These are phyloP conservation scores for Scleropages formosus DNA, from an alignment of 2,797 vertebrate genomes.

Conservation along the genomic window DNA sequence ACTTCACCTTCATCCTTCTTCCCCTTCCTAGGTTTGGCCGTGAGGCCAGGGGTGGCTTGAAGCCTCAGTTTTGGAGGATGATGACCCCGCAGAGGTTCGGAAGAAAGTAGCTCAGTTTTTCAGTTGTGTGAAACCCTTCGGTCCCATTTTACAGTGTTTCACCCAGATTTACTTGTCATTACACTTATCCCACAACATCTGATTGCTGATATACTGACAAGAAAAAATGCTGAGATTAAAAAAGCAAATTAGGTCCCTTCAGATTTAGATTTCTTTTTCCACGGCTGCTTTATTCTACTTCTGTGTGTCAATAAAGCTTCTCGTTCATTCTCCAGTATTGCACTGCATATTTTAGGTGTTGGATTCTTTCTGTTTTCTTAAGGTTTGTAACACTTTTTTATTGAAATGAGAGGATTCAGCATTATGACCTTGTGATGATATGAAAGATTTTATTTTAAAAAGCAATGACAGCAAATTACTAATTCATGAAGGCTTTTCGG, in stretches of 20 bases:
- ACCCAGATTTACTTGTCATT: no score
- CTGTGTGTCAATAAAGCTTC: neutral
- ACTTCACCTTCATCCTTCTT: neutral
- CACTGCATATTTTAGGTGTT: neutral
- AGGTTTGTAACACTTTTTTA: neutral
- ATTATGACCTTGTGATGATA: no score
- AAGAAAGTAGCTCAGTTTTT: constrained; percentile 2
- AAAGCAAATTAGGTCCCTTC: no score
- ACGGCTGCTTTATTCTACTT: no score
- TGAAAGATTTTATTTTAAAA: no score
- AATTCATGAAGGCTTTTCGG: no score
- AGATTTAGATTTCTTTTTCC: no score
- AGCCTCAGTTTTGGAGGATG: neutral
- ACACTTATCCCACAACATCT: no score
- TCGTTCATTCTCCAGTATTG: neutral
- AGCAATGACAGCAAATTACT: no score
- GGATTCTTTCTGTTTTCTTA: neutral
- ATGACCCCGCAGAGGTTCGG: constrained; percentile 10
- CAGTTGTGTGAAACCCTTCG: neutral
- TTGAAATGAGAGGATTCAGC: no score
- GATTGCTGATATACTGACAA: neutral
- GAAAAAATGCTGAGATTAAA: no score
- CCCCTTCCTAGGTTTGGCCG: neutral
- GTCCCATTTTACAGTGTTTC: neutral
- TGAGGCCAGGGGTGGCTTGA: neutral